Evolutionary conservation across 1,140 invertebrate species (phyloP).

Genomic region (Phocides pigmalion): DNA sequence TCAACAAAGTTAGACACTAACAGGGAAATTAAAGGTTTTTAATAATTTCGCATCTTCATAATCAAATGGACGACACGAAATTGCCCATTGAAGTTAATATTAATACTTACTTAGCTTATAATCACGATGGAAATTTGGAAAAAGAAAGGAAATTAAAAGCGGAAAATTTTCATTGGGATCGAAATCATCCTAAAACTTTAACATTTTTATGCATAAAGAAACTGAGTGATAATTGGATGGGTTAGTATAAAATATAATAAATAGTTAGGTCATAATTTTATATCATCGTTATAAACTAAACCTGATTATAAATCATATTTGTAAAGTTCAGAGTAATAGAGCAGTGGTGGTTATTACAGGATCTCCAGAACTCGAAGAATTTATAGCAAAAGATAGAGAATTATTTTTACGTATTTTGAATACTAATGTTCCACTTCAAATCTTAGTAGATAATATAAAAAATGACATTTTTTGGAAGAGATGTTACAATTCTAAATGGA

Average conservation of each 20-base stretch:
- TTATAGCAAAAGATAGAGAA: constrained; percentile 75
- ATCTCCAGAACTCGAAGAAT: constrained; percentile 57
- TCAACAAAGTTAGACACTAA: too few species aligned
- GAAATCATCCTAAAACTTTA: constrained; percentile 65
- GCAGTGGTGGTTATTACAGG: constrained; percentile 45
- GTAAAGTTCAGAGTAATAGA: background rate
- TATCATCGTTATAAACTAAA: too few species aligned
- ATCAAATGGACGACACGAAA: constrained; percentile 45
- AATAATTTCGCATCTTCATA: background rate
- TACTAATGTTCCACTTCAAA: constrained; percentile 70
- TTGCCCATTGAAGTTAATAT: constrained; percentile 58
- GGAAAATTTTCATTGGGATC: constrained; percentile 74
- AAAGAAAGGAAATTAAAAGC: constrained; percentile 58
- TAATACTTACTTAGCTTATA: constrained; percentile 71
- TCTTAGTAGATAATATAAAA: constrained; percentile 77
- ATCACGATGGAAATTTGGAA: constrained; percentile 51
- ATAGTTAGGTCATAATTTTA: too few species aligned
- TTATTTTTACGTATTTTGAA: constrained; percentile 75
- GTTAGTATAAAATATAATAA: constrained; percentile 46
- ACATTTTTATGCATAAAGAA: constrained; percentile 71
- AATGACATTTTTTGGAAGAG: constrained; percentile 82
- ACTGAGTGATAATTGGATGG: constrained; percentile 72
- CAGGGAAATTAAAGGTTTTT: too few species aligned
- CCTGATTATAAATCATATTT: too few species aligned
- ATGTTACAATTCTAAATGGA: constrained; percentile 72